Evolutionary conservation across 2,113 vertebrate genomes (phyloP).

Genomic region (Tragelaphus imberbis): DNA sequence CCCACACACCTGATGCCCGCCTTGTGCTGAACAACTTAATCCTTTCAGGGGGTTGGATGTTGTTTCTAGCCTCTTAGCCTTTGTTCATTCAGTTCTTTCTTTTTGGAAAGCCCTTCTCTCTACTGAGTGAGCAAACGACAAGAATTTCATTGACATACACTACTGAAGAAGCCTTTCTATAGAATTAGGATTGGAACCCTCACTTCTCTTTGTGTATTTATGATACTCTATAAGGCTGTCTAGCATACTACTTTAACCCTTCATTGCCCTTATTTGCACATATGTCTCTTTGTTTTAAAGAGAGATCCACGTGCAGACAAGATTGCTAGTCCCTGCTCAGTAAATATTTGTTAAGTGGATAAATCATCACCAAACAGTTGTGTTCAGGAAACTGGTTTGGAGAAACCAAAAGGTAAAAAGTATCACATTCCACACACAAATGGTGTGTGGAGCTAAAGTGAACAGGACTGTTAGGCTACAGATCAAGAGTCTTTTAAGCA

Average conservation of each 20-base stretch:
- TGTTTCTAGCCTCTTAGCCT: background rate
- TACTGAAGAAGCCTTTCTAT: background rate
- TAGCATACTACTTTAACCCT: background rate
- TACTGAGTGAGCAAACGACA: background rate
- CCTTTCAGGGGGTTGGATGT: background rate
- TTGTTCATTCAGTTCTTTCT: background rate
- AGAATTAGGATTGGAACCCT: background rate
- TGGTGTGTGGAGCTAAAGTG: background rate
- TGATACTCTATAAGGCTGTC: background rate
- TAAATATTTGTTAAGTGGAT: background rate
- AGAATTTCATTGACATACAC: background rate
- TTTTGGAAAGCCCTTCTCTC: background rate
- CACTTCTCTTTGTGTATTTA: background rate
- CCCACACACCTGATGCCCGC: background rate
- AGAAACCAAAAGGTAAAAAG: slow-evolving; percentile 4
- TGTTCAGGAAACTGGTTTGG: background rate
- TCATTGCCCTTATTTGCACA: background rate
- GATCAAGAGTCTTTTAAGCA: background rate
- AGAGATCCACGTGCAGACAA: background rate
- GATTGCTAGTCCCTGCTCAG: background rate
- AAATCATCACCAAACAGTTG: background rate
- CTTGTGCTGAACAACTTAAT: background rate
- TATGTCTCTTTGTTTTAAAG: background rate
- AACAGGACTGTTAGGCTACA: background rate
- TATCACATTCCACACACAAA: background rate